phyloP scores from a whole-genome alignment of 2,113 vertebrate genomes.

The Halcyon senegalensis region DNA sequence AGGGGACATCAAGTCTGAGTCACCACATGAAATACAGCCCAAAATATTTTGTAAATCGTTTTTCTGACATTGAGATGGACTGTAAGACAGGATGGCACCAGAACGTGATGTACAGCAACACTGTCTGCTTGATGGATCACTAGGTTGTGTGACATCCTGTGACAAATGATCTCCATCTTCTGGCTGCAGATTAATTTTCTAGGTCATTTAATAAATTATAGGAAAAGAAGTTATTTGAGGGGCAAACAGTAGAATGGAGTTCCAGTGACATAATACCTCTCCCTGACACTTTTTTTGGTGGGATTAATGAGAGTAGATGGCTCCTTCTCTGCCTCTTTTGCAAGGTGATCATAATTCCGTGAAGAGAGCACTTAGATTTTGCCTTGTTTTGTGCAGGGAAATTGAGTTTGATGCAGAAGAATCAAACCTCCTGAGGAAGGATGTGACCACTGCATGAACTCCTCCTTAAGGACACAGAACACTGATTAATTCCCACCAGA shows the following conservation, averaged over 20 bases:
- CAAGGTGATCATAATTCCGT: background rate
- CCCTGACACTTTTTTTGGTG: background rate
- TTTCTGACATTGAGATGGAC: conserved; percentile 38
- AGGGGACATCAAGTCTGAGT: background rate
- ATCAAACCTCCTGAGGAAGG: background rate
- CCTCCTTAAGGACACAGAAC: background rate
- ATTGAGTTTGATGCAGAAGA: background rate
- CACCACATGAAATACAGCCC: conserved; percentile 2
- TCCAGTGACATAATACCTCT: background rate
- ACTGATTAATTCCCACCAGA: background rate
- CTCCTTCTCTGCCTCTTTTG: background rate
- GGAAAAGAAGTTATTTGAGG: conserved; percentile 19
- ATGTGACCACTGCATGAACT: background rate
- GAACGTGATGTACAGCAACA: background rate
- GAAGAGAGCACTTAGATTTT: background rate
- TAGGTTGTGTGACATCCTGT: background rate
- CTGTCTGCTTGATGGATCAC: conserved; percentile 7
- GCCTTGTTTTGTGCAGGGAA: background rate
- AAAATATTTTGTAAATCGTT: conserved; percentile 30
- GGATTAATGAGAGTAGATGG: background rate
- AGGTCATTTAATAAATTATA: conserved; percentile 51
- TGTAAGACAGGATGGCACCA: background rate
- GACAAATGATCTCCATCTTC: conserved; percentile 42
- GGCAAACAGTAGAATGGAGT: background rate
- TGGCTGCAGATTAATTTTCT: conserved; percentile 44